Conservation (phyloP, 2,113 vertebrate genomes). For the Tympanuchus pallidicinctus region DNA sequence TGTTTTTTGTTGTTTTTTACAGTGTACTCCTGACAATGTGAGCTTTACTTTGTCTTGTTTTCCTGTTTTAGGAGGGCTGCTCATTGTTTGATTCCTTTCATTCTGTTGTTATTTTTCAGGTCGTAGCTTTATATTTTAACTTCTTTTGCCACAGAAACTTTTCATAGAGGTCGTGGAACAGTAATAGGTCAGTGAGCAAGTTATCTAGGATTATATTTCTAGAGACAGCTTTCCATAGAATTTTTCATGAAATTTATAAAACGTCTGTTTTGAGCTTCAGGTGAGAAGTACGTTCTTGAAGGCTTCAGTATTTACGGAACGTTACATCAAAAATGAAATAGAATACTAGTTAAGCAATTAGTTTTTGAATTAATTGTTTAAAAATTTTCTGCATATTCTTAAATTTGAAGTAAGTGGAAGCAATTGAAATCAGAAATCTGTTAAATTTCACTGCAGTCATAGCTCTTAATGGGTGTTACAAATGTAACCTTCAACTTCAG, state of each 20-base stretch:
- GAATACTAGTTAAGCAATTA: neutral
- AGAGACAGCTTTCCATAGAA: neutral
- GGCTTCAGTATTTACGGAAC: neutral
- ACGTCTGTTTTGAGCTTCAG: neutral
- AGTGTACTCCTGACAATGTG: neutral
- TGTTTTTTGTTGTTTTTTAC: neutral
- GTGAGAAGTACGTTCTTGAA: neutral
- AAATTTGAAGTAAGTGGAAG: neutral
- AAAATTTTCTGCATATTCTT: neutral
- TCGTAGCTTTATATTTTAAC: neutral
- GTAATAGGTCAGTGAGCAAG: neutral
- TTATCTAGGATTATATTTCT: neutral
- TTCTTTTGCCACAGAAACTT: neutral
- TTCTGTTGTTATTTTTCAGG: neutral
- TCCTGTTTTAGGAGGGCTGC: neutral
- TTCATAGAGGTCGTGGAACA: neutral
- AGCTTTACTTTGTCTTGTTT: neutral
- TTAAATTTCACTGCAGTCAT: neutral
- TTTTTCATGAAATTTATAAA: neutral
- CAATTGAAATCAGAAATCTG: neutral
- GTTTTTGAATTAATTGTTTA: neutral
- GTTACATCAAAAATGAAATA: neutral
- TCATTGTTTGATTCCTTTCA: neutral
- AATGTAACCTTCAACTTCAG: neutral
- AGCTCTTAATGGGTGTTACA: neutral